These are phyloP conservation scores for Cassiopea andromeda DNA, from an alignment of 30 jellyfish, hydroid and myxozoan species.

Conservation along the genomic window DNA sequence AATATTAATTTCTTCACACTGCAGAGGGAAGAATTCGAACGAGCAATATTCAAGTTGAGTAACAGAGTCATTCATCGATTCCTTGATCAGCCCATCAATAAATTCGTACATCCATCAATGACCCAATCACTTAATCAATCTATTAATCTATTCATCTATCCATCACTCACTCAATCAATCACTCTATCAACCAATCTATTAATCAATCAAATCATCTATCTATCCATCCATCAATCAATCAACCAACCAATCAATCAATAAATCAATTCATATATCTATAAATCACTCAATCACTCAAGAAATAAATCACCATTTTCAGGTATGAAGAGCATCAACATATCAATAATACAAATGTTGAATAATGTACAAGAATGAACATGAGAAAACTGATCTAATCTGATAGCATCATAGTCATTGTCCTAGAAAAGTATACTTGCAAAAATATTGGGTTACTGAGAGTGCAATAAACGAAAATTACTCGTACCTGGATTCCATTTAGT, in stretches of 20 bases:
- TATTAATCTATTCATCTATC: too few relatives aligned
- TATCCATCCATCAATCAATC: background rate
- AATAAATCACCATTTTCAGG: background rate
- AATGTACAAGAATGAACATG: background rate
- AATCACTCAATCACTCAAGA: background rate
- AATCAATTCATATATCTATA: background rate
- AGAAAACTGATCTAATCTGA: background rate
- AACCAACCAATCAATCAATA: too few relatives aligned
- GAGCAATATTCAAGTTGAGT: too few relatives aligned
- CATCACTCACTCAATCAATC: background rate
- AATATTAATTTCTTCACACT: too few relatives aligned
- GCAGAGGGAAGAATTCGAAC: too few relatives aligned
- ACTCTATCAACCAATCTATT: background rate
- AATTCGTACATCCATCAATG: background rate
- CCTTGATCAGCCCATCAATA: background rate
- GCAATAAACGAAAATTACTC: background rate
- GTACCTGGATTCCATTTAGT: conserved; percentile 96
- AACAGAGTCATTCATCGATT: background rate
- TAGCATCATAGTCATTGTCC: background rate
- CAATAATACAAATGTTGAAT: background rate
- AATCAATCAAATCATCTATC: background rate
- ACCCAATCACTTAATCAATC: background rate
- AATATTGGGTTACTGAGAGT: too few relatives aligned
- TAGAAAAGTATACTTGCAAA: too few relatives aligned
- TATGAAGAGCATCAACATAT: background rate